Evolutionary conservation across 2,113 vertebrate genomes (phyloP), one percentile per base, ranked within the genome.

Genomic region (Antechinus flavipes): DNA sequence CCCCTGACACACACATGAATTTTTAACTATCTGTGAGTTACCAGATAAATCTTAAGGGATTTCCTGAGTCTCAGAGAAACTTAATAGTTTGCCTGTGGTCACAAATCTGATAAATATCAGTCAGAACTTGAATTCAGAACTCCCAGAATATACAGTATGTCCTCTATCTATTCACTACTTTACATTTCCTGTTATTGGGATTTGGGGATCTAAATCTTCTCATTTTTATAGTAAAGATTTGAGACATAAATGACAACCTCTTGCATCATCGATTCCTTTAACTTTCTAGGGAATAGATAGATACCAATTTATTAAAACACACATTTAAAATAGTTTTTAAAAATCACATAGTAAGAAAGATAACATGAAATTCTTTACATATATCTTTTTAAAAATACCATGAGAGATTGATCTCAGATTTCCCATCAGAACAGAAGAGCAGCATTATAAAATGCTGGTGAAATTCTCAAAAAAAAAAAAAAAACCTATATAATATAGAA

Each of bases 401-500:
- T 58, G 53, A 91, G 95, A 90, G 4, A n/a, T n/a, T 68, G 10
- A 68, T 68, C 35, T 55, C 26, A 90, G 94, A 10, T 92, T 68
- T 22, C 50, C 90, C 7, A 92, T 26, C 76, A 92, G 50, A 94
- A 95, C 89, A 92, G 49, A 91, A 90, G 54, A 95, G 27, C 24
- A 91, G 93, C 10, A 23, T 96, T 54, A 95, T 42, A 52, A 3
- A 94, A 94, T 61, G 94, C 92, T 50, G 46, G 61, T 56, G 94
- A 30, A 93, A 91, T 97, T 93, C 94, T 91, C 54, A 95, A 54
- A 93, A 95, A 96, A 49, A 49, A 49, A 49, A 49, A 49, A 49
- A 8, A 49, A 49, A 49, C 49, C 97, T 93, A 91, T 84, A 95
- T 89, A 90, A 97, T 94, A 97, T 92, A 54, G 68, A 95, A 92